Evolutionary conservation across 1,140 invertebrate genomes (phyloP), one percentile per base, ranked within the genome.

Genomic region (Leptestheria dahalacensis): DNA sequence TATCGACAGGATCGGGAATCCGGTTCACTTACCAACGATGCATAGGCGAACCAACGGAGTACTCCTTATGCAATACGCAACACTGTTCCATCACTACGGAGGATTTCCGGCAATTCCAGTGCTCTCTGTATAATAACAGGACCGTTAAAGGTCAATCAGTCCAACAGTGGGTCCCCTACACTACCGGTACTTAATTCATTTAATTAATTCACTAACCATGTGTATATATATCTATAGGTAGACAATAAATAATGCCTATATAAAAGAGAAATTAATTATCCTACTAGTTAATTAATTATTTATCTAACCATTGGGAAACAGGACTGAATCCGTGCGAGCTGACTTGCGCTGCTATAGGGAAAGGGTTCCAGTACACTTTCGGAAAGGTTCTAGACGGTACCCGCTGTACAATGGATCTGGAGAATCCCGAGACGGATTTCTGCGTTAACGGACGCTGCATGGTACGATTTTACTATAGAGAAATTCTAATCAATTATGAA

Each of bases 391-490:
- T 70, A 23, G 73, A 75, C 63, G 74, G 74, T 23, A 75, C 73
- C 28, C 72, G 71, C 54, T 76, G 73, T 65, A 63, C 46, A 20
- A 23, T 62, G 47, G 55, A 62, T 26, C 25, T 18, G 1, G 28
- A 57, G 48, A 48, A 55, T 57, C 26, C 54, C 15, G 66, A 47
- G 67, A 65, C 67, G 48, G 72, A 74, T 60, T 68, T 74, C 46
- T 76, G 74, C 68, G 68, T 76, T 41, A 72, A 72, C 64, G 73
- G 74, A 48, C 69, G 70, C 55, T 76, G 74, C 65, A 63, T 67
- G 66, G 74, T 75, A 67, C 65, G 66, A 28, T 24, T 49, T 15
- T 33, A 48, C n/a, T 26, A 57, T 47, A 24, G 24, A 24, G 33
- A 57, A 15, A 24, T 21, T 41, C 11, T 23, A 24, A 10, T 57